phyloP scores from a whole-genome alignment of 1,140 invertebrate species.

The Pseudomyrmex cubaensis region DNA sequence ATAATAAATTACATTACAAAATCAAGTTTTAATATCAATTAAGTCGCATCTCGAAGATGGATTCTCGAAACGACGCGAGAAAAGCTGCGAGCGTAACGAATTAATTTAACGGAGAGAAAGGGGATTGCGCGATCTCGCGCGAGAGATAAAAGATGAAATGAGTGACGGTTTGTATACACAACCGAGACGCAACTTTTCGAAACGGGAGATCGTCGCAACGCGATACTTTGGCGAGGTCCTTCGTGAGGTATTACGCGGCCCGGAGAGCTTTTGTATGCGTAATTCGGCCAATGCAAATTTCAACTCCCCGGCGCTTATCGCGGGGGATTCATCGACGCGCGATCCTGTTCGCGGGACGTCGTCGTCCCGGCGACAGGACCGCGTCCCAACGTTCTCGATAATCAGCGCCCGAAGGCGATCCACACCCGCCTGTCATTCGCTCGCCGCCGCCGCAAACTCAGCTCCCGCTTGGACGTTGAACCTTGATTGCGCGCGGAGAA shows the following conservation, averaged over 20 bases:
- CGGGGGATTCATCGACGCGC: constrained; percentile 29
- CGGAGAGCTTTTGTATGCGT: constrained; percentile 54
- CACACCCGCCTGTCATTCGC: constrained; percentile 7
- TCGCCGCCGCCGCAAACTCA: constrained; percentile 12
- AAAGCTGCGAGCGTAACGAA: too few species aligned
- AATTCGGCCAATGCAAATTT: constrained; percentile 49
- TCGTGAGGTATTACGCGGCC: constrained; percentile 28
- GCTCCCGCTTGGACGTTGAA: constrained; percentile 60
- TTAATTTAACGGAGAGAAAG: too few species aligned
- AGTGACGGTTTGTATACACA: not conserved
- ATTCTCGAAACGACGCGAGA: not conserved
- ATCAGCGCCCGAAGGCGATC: constrained; percentile 56
- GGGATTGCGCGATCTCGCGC: not conserved
- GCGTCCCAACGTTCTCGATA: not conserved
- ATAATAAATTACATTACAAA: not conserved
- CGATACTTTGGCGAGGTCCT: constrained; percentile 32
- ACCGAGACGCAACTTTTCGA: not conserved
- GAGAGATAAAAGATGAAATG: constrained; percentile 39
- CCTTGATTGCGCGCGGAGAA: constrained; percentile 53
- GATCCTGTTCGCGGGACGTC: constrained; percentile 39
- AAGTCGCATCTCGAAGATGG: not conserved
- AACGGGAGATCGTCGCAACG: constrained; percentile 10
- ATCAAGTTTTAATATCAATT: not conserved
- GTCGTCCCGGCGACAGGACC: not conserved
- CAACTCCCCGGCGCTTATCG: constrained; percentile 46